Evolutionary conservation across 2,113 vertebrate species (phyloP), one percentile per base, ranked within the genome.

Genomic region (Anhinga anhinga): DNA sequence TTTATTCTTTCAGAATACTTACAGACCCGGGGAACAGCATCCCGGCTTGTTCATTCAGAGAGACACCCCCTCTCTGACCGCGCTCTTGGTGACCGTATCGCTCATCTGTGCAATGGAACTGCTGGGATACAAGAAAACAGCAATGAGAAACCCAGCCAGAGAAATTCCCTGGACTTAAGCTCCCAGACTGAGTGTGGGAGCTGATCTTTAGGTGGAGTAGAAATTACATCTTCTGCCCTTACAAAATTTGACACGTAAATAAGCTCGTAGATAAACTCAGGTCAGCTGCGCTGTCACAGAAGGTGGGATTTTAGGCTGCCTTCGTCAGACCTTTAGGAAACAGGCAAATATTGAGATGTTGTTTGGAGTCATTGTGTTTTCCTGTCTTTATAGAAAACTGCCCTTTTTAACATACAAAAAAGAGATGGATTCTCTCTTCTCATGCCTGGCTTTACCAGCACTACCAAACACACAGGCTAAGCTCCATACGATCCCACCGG

Each of bases 321-420:
- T 30, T 44, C 59, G 13, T 9, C 4, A 16, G 49, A 73, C 21
- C 62, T 67, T 10, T 10, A 58, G 88, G 63, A 82, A 88, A 69
- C 0, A 0, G 30, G 63, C 14, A 49, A 73, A 70, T 70, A 45
- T 7, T 71, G 56, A 7, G 42, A 12, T 32, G 14, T 14, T 42
- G 5, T 42, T 72, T 38, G 47, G 30, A 38, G 40, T 21, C 10
- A 19, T 44, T 4, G 2, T 4, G 11, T 38, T 69, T 72, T 38
- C 73, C 44, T 10, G 11, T 2, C 25, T 62, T 87, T 32, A 44
- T 17, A 53, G 59, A 72, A 67, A 77, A 44, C 4, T 8, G 8
- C 20, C 10, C 9, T 72, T 86, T 71, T 62, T 61, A 30, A 30
- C 15, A 61, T 76, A 29, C 6, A 10, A 5, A 36, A 22, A 55